Evolutionary conservation across 2,113 vertebrate species (phyloP).

Genomic region (Cervus canadensis): DNA sequence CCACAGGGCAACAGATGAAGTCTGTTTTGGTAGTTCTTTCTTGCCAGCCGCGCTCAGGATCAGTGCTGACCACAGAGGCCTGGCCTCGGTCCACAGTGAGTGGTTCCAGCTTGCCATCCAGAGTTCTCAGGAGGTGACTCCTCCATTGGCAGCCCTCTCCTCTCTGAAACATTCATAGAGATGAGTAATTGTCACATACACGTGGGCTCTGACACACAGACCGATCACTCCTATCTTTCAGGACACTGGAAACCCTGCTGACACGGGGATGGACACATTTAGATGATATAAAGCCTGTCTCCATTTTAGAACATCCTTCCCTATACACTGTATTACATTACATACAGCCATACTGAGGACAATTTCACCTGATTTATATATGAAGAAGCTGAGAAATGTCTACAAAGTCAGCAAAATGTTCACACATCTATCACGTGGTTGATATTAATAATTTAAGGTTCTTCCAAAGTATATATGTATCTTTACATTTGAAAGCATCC

Average conservation of each 20-base stretch:
- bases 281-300: slow-evolving; percentile 34
- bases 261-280: not conserved
- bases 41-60: not conserved
- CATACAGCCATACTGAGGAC: not conserved
- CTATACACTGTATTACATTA: not conserved
- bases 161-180: slow-evolving; percentile 60
- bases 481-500: slow-evolving; percentile 12
- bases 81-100: slow-evolving; percentile 1
- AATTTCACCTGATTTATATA: slow-evolving; percentile 44
- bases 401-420: slow-evolving; percentile 35
- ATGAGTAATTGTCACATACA: slow-evolving; percentile 40
- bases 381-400: slow-evolving; percentile 38
- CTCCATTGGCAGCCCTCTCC: slow-evolving; percentile 55
- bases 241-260: slow-evolving; percentile 63
- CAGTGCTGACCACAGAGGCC: not conserved
- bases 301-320: not conserved
- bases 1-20: not conserved
- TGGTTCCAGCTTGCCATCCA: not conserved
- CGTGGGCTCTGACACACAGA: slow-evolving; percentile 13
- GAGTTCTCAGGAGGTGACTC: slow-evolving; percentile 48
- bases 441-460: not conserved
- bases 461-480: not conserved
- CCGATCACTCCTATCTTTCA: slow-evolving; percentile 25
- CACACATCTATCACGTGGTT: not conserved
- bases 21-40: slow-evolving; percentile 60